These are phyloP conservation scores for Polyergus mexicanus DNA, from an alignment of 1,140 invertebrate genomes.

Conservation along the genomic window DNA sequence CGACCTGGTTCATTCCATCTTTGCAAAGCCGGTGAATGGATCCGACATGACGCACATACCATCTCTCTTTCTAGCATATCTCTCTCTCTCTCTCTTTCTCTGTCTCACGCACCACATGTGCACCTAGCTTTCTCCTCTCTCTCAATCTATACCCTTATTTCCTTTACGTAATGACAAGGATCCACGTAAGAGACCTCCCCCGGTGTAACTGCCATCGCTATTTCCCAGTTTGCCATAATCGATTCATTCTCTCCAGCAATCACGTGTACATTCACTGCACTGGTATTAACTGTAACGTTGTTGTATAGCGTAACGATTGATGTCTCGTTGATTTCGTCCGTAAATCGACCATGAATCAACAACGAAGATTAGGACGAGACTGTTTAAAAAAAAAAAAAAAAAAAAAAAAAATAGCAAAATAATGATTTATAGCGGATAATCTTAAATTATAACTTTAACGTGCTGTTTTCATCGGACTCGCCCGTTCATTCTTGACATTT, in stretches of 20 bases:
- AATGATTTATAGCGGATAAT: not conserved
- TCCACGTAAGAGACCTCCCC: slow-evolving; percentile 59
- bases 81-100: slow-evolving; percentile 25
- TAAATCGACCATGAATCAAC: not conserved
- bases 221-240: slow-evolving; percentile 40
- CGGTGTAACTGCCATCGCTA: slow-evolving; percentile 35
- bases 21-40: slow-evolving; percentile 81
- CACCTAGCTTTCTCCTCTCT: slow-evolving; percentile 1
- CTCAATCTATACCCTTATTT: slow-evolving; percentile 72
- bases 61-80: slow-evolving; percentile 19
- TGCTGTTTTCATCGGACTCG: too few species aligned
- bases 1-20: slow-evolving; percentile 75
- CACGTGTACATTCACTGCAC: slow-evolving; percentile 18
- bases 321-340: not conserved
- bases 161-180: slow-evolving; percentile 70
- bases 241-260: slow-evolving; percentile 34
- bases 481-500: not conserved
- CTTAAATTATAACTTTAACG: not conserved
- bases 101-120: slow-evolving; percentile 5
- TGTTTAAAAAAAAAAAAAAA: not conserved
- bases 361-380: slow-evolving; percentile 1
- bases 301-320: slow-evolving; percentile 22
- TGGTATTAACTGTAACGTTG: not conserved
- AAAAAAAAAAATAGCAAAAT: not conserved
- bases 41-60: slow-evolving; percentile 80